Base-by-base conservation (phyloP, 2,797 vertebrate species). In the Sebastes itinus region DNA sequence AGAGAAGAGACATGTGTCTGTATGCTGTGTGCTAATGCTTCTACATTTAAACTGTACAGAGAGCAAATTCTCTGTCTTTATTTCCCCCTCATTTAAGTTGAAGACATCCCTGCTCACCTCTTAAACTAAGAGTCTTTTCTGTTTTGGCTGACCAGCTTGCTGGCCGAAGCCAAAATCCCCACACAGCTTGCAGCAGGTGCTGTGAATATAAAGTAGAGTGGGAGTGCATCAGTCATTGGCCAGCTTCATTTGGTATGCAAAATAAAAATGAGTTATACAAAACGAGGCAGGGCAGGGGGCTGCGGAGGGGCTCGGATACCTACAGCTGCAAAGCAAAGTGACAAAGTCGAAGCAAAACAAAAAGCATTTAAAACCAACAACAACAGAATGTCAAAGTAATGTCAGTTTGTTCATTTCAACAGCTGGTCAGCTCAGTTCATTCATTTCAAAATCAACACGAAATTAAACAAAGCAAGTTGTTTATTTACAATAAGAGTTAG, bases 131-230 rank as follows among this genome's bases (percentile, higher is more conserved):
- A 74, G 20, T 74, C 35, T 78, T 67, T 56, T 77, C 35, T 70
- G 58, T 63, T 80, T 72, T 49, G 30, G 77, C 76, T 32, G 20
- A 81, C 30, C 72, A 54, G 77, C 70, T 64, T 14, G 11, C 68
- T 33, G 78, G 32, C 80, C 81, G n/a, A 66, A 83, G 72, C 84
- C 54, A 78, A 66, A 84, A 83, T 77, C 84, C 42, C 72, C 54
- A 30, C 88, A 61, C 65, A 66, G 88, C 78, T 83, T 72, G 79
- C 75, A 84, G 84, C 88, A 86, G 83, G 84, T 91, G 86, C 78
- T 88, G 76, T 77, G 88, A 87, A 92, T 92, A 77, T 88, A 83
- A 90, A 88, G 85, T 69, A 71, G 80, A 80, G 75, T 69, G 65
- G 20, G 59, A 89, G 82, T 72, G 75, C 87, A 88, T 91, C 82